Conservation (phyloP, 2,113 vertebrate species). For the Centropus unirufus region DNA sequence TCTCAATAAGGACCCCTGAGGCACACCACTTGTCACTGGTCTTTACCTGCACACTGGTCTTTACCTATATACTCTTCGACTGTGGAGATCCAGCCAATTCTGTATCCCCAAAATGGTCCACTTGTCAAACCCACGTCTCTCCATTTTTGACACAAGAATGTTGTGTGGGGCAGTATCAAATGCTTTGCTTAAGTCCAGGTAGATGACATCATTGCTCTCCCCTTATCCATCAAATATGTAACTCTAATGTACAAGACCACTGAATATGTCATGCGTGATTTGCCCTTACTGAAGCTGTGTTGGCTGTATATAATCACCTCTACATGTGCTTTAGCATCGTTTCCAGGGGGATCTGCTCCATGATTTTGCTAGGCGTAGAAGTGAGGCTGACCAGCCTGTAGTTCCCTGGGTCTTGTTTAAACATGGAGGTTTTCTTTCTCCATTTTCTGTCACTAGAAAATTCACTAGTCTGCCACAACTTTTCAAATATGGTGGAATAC, state of each 20-base stretch:
- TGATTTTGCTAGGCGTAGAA: neutral
- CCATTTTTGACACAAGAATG: neutral
- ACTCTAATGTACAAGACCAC: rapidly evolving
- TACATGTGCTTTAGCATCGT: neutral
- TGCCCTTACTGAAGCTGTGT: neutral
- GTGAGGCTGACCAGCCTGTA: neutral
- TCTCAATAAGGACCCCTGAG: rapidly evolving
- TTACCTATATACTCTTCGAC: neutral
- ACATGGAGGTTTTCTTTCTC: neutral
- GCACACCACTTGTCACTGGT: neutral
- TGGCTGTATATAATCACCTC: neutral
- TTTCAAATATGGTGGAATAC: neutral
- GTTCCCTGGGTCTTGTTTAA: neutral
- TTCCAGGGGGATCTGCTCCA: neutral
- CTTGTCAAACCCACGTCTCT: neutral
- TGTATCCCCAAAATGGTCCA: neutral
- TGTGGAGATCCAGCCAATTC: neutral
- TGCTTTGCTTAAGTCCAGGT: neutral
- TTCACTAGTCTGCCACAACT: neutral
- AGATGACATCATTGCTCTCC: neutral
- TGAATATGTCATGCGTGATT: neutral
- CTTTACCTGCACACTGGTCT: neutral
- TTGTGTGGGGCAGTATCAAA: neutral
- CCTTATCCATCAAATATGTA: neutral
- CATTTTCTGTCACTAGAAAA: neutral